These are phyloP conservation scores for Alectoris magna DNA, from an alignment of 2,797 vertebrate species.

Conservation along the genomic window DNA sequence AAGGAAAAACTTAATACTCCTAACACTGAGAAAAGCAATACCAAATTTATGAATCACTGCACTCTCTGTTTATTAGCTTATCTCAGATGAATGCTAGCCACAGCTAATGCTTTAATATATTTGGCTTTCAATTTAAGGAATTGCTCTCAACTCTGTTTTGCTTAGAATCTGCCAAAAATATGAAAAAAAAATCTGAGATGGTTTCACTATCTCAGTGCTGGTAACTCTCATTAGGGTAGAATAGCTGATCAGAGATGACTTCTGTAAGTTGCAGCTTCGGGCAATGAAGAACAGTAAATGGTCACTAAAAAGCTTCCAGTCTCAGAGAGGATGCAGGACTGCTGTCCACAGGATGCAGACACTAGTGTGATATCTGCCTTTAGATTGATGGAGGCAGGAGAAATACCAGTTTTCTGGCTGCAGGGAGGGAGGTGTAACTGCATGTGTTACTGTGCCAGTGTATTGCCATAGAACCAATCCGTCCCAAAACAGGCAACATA, in stretches of 20 bases:
- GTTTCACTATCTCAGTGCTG: background rate
- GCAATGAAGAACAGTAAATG: background rate
- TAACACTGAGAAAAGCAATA: background rate
- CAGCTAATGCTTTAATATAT: background rate
- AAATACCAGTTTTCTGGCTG: background rate
- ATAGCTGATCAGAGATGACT: background rate
- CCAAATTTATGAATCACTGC: background rate
- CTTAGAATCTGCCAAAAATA: background rate
- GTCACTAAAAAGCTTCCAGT: background rate
- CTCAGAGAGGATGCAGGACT: background rate
- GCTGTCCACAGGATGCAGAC: background rate
- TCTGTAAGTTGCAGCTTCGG: background rate
- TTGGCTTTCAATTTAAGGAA: background rate
- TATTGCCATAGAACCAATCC: fast-evolving
- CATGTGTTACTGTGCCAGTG: fast-evolving
- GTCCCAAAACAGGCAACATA: background rate
- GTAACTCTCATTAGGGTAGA: background rate
- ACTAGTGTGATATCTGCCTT: background rate
- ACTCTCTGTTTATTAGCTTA: background rate
- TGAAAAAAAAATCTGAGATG: background rate
- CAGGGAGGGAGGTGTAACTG: background rate
- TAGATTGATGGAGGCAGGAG: background rate
- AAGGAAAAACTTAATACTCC: background rate
- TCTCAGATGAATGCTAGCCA: background rate
- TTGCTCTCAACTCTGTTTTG: background rate